These are phyloP conservation scores for Dolichopus griseipennis DNA, from an alignment of 2,888 invertebrate genomes.

Conservation along the genomic window DNA sequence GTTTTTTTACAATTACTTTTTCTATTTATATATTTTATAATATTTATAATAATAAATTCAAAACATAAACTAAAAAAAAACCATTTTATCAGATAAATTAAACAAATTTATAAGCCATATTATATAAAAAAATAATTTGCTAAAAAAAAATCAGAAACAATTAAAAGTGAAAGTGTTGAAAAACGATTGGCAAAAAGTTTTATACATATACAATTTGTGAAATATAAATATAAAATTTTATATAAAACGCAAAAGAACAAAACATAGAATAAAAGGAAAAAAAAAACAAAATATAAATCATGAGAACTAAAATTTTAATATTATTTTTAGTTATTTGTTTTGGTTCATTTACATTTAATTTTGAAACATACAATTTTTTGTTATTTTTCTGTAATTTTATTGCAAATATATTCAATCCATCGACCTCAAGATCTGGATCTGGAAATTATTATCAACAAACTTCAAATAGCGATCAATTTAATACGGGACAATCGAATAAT, in stretches of 20 bases:
- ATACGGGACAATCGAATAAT: background rate
- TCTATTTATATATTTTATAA: too few species aligned
- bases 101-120: too few species aligned
- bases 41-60: too few species aligned
- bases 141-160: too few species aligned
- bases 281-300: background rate
- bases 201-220: too few species aligned
- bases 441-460: background rate
- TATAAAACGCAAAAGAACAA: background rate
- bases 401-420: background rate
- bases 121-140: too few species aligned
- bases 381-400: background rate
- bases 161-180: too few species aligned
- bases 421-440: background rate
- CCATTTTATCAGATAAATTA: too few species aligned
- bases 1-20: too few species aligned
- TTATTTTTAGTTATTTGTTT: background rate
- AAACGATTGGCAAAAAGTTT: too few species aligned
- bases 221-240: background rate
- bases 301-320: background rate
- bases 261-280: background rate
- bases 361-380: background rate
- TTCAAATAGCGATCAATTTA: background rate
- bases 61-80: too few species aligned
- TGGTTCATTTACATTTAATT: constrained; percentile 1